Base-by-base conservation (phyloP, 2,888 invertebrate genomes). In the Sphaerophoria taeniata region DNA sequence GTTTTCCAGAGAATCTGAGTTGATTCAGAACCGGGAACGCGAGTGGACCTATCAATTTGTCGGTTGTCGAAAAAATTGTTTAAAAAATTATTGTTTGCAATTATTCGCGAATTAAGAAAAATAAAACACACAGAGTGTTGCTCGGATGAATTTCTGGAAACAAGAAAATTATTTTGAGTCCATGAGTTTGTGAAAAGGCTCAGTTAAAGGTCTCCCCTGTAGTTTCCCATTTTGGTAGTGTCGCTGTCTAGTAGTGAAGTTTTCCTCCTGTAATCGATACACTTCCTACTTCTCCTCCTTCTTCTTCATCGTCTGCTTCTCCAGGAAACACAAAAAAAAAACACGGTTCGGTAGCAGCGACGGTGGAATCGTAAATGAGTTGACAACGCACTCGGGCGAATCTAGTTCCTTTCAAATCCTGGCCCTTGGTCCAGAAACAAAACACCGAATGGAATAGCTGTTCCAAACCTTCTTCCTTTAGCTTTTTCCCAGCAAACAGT, bases 11-110 rank as follows among this genome's bases (percentile, higher is more conserved):
- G 65, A 58, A 77, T 87, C 82, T 87, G 89, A 89, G 89, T 89
- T 87, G 87, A 88, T 89, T 70, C 88, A 88, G 88, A 89, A 89
- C 88, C 88, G 89, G 88, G 88, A 88, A 88, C 78, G 88, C 84
- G 87, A 82, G 88, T 88, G 87, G 88, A 88, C 87, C 87, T 88
- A 85, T 88, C 70, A 82, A 80, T 65, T 87, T 77, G 87, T 87
- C 85, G 76, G 72, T 76, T 65, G 86, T 63, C 78, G 58, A 82
- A 73, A 74, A 58, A 51, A 65, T 7, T 7, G 0, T 7, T 39
- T 7, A 39, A 39, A 7, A 39, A 9, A 43, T 11, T 70, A 49
- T 74, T 82, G 69, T 81, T 75, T 85, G 72, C 73, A 71, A 55
- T 61, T 53, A 69, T 51, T 69, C 24, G 63, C 63, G 55, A 67